These are phyloP conservation scores for Drepanosiphum platanoidis DNA, from an alignment of 2,888 invertebrate species.

Conservation along the genomic window DNA sequence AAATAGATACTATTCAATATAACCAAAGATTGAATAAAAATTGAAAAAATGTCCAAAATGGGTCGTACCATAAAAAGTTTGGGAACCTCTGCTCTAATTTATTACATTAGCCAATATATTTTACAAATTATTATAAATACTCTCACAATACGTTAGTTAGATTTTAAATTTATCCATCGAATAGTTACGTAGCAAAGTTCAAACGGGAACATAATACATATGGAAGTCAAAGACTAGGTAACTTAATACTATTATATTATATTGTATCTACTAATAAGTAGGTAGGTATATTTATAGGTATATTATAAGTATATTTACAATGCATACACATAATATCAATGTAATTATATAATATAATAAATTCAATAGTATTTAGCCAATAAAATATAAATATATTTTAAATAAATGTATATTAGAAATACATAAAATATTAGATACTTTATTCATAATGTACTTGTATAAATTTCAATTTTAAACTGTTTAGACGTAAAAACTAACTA, in stretches of 20 bases:
- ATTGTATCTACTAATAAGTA: background rate
- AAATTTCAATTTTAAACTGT: slow-evolving; percentile 4
- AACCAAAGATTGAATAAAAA: too few species aligned
- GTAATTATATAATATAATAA: slow-evolving; percentile 33
- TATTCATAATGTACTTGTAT: background rate
- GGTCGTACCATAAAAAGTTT: too few species aligned
- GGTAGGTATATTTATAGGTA: background rate
- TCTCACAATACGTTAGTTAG: too few species aligned
- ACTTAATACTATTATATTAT: background rate
- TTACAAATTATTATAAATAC: too few species aligned
- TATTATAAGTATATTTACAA: background rate
- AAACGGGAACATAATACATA: too few species aligned
- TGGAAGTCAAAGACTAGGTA: too few species aligned
- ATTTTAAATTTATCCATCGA: too few species aligned
- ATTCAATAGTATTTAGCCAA: slow-evolving; percentile 41
- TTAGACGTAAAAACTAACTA: slow-evolving; percentile 29
- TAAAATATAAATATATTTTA: slow-evolving; percentile 45
- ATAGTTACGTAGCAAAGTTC: too few species aligned
- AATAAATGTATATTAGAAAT: slow-evolving; percentile 18
- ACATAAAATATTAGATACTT: slow-evolving; percentile 33
- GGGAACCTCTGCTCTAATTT: too few species aligned
- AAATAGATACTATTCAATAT: too few species aligned
- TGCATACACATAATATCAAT: background rate
- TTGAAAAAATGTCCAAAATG: too few species aligned
- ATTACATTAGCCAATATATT: too few species aligned